Evolutionary conservation across 2,888 invertebrate species (phyloP), one percentile per base, ranked within the genome.

Genomic region (Byasa hedistus): DNA sequence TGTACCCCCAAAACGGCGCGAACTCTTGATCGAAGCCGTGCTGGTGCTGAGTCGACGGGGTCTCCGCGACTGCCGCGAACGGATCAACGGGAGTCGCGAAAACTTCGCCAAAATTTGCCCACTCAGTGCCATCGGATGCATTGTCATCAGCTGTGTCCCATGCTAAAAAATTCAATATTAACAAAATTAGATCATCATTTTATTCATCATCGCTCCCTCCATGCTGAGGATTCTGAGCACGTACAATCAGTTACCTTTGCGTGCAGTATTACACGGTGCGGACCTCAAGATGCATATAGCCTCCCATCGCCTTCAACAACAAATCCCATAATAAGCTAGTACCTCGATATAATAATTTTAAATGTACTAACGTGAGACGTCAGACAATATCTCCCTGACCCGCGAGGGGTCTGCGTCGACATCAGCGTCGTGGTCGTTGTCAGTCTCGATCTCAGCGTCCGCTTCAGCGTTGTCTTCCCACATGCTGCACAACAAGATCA

Each of bases 21-120:
- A 78, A 81, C 55, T 69, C 69, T 22, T 69, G 57, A 52, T 55
- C 61, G 61, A 36, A 57, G 17, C 39, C 52, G 27, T 32, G 58
- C 56, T 56, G 61, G 55, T 57, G 66, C 57, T 61, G 51, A 58
- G 69, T 64, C 64, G 48, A 61, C 23, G 61, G 60, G 12, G 63
- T 23, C 57, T 60, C 59, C 66, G 69, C 59, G 68, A 60, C 48
- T 58, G 67, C 62, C 57, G 69, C 59, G 71, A 71, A 72, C 65
- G 69, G 69, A 56, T 72, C 71, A n/a, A 69, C 69, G 57, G 75
- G 72, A 61, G 71, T 59, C 59, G 68, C n/a, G 73, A 71, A 72
- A n/a, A 69, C 69, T 57, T 71, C 71, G 51, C 74, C 77, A 80
- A 86, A 87, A 74, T 84, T 84, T 75, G 87, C 89, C 88, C 87